Evolutionary conservation across 2,888 invertebrate species (phyloP).

Genomic region (Parnassius apollo): DNA sequence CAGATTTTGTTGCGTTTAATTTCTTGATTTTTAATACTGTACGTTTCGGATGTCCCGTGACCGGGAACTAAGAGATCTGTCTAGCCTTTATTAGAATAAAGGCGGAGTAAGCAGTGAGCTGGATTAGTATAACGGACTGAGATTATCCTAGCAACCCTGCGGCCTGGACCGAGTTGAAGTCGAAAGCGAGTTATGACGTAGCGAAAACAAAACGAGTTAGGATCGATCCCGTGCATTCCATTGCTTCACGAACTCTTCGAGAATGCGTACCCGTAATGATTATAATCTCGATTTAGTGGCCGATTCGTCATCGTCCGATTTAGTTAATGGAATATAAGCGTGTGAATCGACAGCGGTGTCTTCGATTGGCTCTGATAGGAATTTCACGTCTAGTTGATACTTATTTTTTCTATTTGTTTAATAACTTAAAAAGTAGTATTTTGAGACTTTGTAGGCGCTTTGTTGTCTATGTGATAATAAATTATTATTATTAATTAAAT

Average conservation of each 20-base stretch:
- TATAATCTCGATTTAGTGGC: constrained; percentile 75
- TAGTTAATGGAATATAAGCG: constrained; percentile 77
- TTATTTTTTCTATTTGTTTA: constrained; percentile 22
- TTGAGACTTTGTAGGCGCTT: too few relatives aligned
- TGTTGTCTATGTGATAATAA: too few relatives aligned
- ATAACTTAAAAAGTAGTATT: too few relatives aligned
- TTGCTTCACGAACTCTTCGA: constrained; percentile 68
- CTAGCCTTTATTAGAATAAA: too few relatives aligned
- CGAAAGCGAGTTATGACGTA: constrained; percentile 71
- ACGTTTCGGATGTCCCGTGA: too few relatives aligned
- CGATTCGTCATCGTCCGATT: constrained; percentile 79
- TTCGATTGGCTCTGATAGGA: constrained; percentile 34
- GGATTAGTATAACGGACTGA: constrained; percentile 32
- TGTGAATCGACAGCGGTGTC: constrained; percentile 64
- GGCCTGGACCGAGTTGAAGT: constrained; percentile 45
- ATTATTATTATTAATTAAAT: too few relatives aligned
- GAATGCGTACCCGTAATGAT: constrained; percentile 73
- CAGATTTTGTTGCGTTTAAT: too few relatives aligned
- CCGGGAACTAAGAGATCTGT: too few relatives aligned
- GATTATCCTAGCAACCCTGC: constrained; percentile 38
- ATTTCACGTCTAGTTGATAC: constrained; percentile 10
- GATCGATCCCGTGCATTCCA: constrained; percentile 77
- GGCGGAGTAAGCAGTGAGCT: not conserved
- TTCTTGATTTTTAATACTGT: too few relatives aligned
- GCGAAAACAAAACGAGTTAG: constrained; percentile 78